Percentiles rank a stretch among this genome's conserved stretches.
phyloP scores from a whole-genome alignment of 2,797 vertebrate genomes.

The Limnodromus scolopaceus region DNA sequence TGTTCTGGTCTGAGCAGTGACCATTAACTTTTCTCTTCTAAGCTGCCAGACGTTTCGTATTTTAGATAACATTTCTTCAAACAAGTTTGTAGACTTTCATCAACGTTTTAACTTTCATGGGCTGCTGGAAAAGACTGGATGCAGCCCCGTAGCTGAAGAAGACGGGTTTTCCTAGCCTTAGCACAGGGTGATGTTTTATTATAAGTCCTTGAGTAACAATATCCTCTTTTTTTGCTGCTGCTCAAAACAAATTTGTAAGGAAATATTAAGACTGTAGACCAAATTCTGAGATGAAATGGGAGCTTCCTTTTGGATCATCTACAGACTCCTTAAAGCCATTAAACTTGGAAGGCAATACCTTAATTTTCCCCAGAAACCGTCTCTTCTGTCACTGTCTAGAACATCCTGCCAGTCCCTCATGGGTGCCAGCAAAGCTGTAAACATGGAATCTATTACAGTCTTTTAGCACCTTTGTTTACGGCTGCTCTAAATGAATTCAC shows the following conservation, averaged over 20 bases:
- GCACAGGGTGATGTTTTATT: not conserved
- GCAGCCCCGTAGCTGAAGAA: not conserved
- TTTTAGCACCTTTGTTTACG: not conserved
- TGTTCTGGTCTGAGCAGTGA: not conserved
- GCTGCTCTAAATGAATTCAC: not conserved
- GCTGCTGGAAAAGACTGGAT: not conserved
- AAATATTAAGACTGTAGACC: not conserved
- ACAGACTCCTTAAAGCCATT: not conserved
- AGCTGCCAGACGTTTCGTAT: not conserved
- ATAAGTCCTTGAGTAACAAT: not conserved
- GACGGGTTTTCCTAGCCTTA: not conserved
- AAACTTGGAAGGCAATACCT: not conserved
- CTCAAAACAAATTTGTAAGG: not conserved
- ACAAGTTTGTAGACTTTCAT: not conserved
- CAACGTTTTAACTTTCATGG: not conserved
- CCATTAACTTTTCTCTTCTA: not conserved
- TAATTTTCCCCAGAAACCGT: not conserved
- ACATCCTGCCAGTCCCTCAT: not conserved
- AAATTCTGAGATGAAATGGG: not conserved
- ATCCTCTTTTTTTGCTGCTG: not conserved
- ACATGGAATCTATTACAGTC: not conserved
- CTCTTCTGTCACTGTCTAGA: not conserved
- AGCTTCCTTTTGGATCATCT: not conserved
- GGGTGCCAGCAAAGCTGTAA: not conserved
- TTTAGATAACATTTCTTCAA: not conserved